These are phyloP conservation scores for Ambastaia sidthimunki DNA, from an alignment of 2,797 vertebrate genomes.

Conservation along the genomic window DNA sequence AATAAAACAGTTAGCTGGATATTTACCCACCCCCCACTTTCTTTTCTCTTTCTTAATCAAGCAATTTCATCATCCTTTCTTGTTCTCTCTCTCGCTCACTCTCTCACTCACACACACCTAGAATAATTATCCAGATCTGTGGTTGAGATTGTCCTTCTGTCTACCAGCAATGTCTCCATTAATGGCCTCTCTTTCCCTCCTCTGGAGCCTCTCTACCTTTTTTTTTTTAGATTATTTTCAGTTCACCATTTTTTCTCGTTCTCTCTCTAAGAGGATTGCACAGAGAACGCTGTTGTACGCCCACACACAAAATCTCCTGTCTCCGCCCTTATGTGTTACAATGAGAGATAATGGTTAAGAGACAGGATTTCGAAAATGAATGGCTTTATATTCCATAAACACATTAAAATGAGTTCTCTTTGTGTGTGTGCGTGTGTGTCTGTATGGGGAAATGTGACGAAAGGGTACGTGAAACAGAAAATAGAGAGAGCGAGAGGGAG, in stretches of 20 bases:
- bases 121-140: conserved; percentile 83
- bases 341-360: conserved; percentile 72
- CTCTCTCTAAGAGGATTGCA: conserved; percentile 70
- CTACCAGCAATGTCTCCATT: conserved; percentile 74
- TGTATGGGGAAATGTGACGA: conserved; percentile 49
- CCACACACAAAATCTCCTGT: conserved; percentile 61
- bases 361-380: conserved; percentile 66
- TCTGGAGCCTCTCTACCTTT: conserved; percentile 66
- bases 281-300: conserved; percentile 69
- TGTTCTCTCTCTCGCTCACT: conserved; percentile 20
- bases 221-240: conserved; percentile 71
- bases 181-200: conserved; percentile 74
- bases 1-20: conserved; percentile 18
- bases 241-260: conserved; percentile 66
- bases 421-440: conserved; percentile 33
- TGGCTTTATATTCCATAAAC: conserved; percentile 64
- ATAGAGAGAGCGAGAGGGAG: conserved; percentile 48
- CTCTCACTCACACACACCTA: conserved; percentile 62
- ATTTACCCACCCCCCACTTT: conserved; percentile 21
- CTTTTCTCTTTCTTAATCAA: conserved; percentile 39
- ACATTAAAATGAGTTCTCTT: conserved; percentile 62
- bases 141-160: conserved; percentile 77
- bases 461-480: conserved; percentile 52
- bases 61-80: conserved; percentile 28
- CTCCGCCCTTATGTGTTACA: conserved; percentile 61